These are phyloP conservation scores for Eurystomus glaucurus DNA, from an alignment of 2,797 vertebrate species.

Conservation along the genomic window DNA sequence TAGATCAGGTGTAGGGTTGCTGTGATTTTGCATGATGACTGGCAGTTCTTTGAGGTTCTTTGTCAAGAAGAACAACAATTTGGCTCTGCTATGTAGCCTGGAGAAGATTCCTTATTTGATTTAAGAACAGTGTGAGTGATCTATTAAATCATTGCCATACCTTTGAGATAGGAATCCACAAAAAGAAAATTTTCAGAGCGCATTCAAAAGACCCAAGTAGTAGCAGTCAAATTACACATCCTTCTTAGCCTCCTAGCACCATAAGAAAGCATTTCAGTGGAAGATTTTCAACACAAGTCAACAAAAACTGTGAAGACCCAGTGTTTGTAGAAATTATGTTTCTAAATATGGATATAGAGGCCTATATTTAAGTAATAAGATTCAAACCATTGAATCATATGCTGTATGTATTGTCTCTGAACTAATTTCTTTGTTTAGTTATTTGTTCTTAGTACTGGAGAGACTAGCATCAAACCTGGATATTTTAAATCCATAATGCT, in stretches of 20 bases:
- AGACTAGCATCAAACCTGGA: neutral
- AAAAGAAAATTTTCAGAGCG: neutral
- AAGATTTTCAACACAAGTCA: neutral
- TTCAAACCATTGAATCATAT: neutral
- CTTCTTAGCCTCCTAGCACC: neutral
- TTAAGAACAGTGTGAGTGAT: neutral
- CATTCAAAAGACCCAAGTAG: neutral
- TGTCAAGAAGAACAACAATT: neutral
- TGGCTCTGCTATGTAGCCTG: neutral
- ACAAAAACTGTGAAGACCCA: neutral
- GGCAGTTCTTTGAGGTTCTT: neutral
- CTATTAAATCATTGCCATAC: neutral
- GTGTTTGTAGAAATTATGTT: neutral
- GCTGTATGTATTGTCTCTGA: neutral
- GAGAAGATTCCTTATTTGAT: neutral
- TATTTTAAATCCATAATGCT: neutral
- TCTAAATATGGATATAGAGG: neutral
- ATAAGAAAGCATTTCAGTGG: neutral
- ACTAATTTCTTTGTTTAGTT: neutral
- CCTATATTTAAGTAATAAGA: neutral
- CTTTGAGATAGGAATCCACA: neutral
- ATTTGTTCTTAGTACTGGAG: neutral
- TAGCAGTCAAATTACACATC: neutral
- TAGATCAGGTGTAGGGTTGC: rapidly evolving
- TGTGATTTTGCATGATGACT: neutral